Evolutionary conservation across 2,888 invertebrate species (phyloP).

Genomic region (Osmoderma eremita): DNA sequence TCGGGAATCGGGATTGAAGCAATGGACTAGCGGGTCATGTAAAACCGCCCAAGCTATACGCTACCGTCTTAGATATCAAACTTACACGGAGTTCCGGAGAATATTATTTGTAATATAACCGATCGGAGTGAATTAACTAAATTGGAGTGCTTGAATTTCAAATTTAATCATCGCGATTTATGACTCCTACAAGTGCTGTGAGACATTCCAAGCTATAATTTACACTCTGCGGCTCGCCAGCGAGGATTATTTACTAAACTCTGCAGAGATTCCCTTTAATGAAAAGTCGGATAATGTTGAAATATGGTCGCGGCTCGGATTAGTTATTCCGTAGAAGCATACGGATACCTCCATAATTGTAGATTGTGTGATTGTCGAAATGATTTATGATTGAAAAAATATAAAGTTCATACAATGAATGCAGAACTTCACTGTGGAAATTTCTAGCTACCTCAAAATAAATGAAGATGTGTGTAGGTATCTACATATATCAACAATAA

Average conservation of each 20-base stretch:
- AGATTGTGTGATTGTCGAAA: not conserved
- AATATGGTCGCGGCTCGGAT: slow-evolving; percentile 22
- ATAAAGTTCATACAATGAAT: too few species aligned
- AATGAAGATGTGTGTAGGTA: too few species aligned
- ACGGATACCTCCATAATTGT: not conserved
- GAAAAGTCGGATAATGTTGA: slow-evolving; percentile 36
- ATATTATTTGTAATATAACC: slow-evolving; percentile 34
- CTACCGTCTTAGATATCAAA: slow-evolving; percentile 25
- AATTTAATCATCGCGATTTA: slow-evolving; percentile 35
- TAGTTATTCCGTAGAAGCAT: slow-evolving; percentile 8
- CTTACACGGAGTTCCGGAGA: slow-evolving; percentile 28
- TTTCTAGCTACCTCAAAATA: too few species aligned
- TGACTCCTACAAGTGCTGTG: slow-evolving; percentile 37
- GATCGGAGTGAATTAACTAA: slow-evolving; percentile 35
- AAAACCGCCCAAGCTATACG: not conserved
- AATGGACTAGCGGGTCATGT: slow-evolving; percentile 6
- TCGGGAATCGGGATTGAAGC: not conserved
- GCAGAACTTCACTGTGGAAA: too few species aligned
- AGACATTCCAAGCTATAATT: slow-evolving; percentile 30
- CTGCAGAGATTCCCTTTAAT: slow-evolving; percentile 34
- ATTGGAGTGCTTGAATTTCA: slow-evolving; percentile 36
- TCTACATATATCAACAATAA: too few species aligned
- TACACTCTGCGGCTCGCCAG: slow-evolving; percentile 31
- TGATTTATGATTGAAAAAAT: too few species aligned
- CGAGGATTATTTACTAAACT: slow-evolving; percentile 35